Base-by-base conservation (phyloP, 92 coral and sea anemone species). In the Zoanthus solanderi region DNA sequence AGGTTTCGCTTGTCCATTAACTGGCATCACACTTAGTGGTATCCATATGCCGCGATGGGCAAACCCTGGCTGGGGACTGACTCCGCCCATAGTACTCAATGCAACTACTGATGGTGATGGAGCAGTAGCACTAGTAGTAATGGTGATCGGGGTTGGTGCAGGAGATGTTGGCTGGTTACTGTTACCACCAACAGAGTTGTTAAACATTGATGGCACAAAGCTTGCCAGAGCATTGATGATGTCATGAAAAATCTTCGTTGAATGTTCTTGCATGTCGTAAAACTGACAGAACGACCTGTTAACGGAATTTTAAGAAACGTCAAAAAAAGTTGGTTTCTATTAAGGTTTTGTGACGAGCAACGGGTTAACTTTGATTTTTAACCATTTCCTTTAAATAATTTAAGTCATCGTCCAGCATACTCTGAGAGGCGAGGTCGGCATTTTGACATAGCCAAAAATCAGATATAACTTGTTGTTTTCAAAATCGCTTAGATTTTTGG, bases 221-320 rank as follows among this genome's bases (percentile, higher is more conserved):
- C 99, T 97, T 12, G 99, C 92, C 78, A 97, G 86, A 13, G 99
- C 98, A 91, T 97, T 97, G 90, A 97, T 93, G 84, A 97, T 94
- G 58, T 93, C 98, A 78, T 97, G 98, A 85, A 97, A 97, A 56
- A 97, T 96, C 88, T 96, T 95, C 18, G 99, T 97, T 0, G 99
- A 97, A 69, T 97, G 99, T 60, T 97, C 99, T 84, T 97, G 99
- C 99, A 97, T 97, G 92, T 97, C 99, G 11, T 97, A 97, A 73
- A 93, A 97, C 87, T 95, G 97, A 48, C 98, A 95, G 75, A 97
- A 97, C 18, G 99, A 97, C 78, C 99, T 97, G 75, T 42, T 67
- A 37, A 6, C 46, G 28, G 3, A 46, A 34, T 9, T 54, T 15
- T 15, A 54, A 9, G 60, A 15, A 54, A 10, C 15, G 5, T 54